These are phyloP conservation scores for Arctocebus calabarensis DNA, from an alignment of 2,797 vertebrate genomes.

Conservation along the genomic window DNA sequence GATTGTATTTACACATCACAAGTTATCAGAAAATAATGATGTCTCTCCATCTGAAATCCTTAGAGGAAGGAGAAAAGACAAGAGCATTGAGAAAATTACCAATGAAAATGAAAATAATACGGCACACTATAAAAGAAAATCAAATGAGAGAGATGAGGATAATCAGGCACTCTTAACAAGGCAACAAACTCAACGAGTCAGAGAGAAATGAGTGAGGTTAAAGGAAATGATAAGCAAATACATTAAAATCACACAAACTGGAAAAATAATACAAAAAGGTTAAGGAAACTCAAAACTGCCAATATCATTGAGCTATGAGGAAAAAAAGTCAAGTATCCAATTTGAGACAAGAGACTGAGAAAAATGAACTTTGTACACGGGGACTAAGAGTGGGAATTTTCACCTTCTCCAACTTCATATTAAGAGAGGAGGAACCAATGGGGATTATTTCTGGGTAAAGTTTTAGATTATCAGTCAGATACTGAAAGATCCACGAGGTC, in stretches of 20 bases:
- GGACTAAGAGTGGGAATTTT: neutral
- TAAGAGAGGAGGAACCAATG: neutral
- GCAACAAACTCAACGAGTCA: neutral
- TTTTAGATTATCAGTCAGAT: neutral
- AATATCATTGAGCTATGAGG: neutral
- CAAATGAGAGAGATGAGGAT: neutral
- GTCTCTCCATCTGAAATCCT: neutral
- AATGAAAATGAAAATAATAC: conserved; percentile 54
- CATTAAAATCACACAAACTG: conserved; percentile 8
- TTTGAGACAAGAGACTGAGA: conserved; percentile 9
- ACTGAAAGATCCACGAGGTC: neutral
- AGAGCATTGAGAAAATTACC: neutral
- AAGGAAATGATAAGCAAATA: conserved; percentile 39
- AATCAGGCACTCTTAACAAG: neutral
- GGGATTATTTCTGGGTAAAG: neutral
- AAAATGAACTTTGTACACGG: neutral
- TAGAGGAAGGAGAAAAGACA: neutral
- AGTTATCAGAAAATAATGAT: neutral
- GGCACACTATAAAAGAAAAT: neutral
- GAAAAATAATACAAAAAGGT: neutral
- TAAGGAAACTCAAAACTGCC: neutral
- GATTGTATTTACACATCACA: neutral
- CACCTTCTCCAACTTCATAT: neutral
- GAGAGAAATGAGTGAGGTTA: neutral
- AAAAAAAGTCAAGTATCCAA: neutral